phyloP scores from a whole-genome alignment of 2,113 vertebrate species.

The Odocoileus virginianus region DNA sequence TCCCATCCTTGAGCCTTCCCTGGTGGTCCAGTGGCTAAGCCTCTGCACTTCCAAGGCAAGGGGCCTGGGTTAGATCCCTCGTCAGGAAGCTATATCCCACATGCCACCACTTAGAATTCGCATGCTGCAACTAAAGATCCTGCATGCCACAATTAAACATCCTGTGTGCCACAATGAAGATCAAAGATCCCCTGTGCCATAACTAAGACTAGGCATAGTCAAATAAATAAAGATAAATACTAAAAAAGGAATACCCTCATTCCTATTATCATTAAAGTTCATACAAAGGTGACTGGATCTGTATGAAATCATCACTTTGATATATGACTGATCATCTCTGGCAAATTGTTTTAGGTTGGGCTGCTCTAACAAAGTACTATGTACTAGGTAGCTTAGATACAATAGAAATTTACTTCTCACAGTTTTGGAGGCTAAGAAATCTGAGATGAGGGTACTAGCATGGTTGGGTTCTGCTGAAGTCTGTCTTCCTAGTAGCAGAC shows the following conservation, averaged over 20 bases:
- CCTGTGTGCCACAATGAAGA: not conserved
- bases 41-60: not conserved
- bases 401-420: not conserved
- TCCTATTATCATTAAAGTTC: not conserved
- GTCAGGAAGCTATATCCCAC: not conserved
- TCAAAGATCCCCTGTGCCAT: not conserved
- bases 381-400: not conserved
- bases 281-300: not conserved
- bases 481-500: not conserved
- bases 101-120: not conserved
- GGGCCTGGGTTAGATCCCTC: not conserved
- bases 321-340: not conserved
- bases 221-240: not conserved
- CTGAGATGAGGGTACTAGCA: not conserved
- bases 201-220: not conserved
- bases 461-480: not conserved
- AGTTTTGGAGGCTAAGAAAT: not conserved
- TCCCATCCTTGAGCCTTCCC: not conserved
- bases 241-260: not conserved
- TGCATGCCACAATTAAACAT: not conserved
- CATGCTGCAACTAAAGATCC: not conserved
- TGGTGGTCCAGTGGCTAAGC: not conserved
- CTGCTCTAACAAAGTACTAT: not conserved
- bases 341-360: not conserved
- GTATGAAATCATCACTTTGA: not conserved